phyloP scores from a whole-genome alignment of 2,113 vertebrate species.

The Bubo scandiacus region DNA sequence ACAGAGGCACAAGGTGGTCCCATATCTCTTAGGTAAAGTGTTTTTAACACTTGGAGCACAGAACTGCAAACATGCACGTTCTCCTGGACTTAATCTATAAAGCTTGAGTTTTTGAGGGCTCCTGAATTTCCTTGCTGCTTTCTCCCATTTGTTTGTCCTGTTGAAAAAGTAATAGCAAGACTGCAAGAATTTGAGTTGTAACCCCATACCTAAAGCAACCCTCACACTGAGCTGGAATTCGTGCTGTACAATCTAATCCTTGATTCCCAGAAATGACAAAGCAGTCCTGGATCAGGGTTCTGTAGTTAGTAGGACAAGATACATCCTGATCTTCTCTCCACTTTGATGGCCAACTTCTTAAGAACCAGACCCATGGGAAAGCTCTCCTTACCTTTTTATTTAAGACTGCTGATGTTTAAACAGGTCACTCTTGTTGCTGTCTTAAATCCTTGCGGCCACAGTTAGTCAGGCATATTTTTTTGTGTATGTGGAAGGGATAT shows the following conservation, averaged over 20 bases:
- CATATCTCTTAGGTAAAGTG: neutral
- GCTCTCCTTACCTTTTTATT: neutral
- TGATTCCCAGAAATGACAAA: neutral
- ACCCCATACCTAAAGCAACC: neutral
- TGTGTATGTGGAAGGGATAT: neutral
- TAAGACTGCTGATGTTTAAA: neutral
- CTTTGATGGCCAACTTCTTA: neutral
- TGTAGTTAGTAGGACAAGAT: neutral
- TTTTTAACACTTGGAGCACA: neutral
- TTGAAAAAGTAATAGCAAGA: rapidly evolving
- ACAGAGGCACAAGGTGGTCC: neutral
- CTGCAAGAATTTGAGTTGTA: neutral
- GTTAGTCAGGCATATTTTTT: neutral
- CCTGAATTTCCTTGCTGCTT: neutral
- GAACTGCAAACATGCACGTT: rapidly evolving
- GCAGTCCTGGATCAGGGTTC: neutral
- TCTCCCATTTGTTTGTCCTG: neutral
- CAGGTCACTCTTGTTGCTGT: neutral
- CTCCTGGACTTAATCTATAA: neutral
- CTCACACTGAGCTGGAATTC: neutral
- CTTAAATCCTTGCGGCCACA: neutral
- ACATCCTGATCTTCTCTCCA: neutral
- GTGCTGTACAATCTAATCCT: neutral
- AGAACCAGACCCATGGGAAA: neutral
- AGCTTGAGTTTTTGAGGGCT: neutral